These are phyloP conservation scores for Rattus rattus DNA, from an alignment of 2,113 vertebrate genomes.

Conservation along the genomic window DNA sequence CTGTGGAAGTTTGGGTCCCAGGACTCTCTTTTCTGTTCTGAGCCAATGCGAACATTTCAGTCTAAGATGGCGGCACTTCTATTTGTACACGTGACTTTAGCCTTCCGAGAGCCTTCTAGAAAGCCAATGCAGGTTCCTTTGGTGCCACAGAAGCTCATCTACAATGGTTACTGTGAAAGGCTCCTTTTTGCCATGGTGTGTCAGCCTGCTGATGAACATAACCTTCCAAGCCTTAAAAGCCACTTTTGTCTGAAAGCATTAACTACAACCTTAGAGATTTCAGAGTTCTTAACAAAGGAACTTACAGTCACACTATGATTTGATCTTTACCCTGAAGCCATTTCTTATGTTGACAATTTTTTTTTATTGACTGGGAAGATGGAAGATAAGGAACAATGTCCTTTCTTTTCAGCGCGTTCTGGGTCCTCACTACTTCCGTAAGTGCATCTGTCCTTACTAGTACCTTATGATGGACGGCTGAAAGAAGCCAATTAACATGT, in stretches of 20 bases:
- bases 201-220: not conserved
- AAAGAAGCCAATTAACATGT: not conserved
- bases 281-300: conserved; percentile 54
- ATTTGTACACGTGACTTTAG: not conserved
- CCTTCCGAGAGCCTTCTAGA: conserved; percentile 12
- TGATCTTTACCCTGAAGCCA: conserved; percentile 42
- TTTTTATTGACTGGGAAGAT: conserved; percentile 6
- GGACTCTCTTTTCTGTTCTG: not conserved
- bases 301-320: not conserved
- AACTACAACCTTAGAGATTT: conserved; percentile 18
- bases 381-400: conserved; percentile 5
- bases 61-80: not conserved
- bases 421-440: not conserved
- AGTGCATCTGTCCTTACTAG: conserved; percentile 17
- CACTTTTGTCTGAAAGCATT: not conserved
- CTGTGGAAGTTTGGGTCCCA: not conserved
- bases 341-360: conserved; percentile 39
- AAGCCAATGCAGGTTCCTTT: not conserved
- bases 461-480: not conserved
- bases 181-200: not conserved
- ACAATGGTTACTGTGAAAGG: not conserved
- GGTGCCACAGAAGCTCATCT: not conserved
- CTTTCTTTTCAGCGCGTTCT: conserved; percentile 11
- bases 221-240: not conserved
- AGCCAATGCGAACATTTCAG: not conserved